Conservation (phyloP, 1,140 invertebrate species). For the Melitaea cinxia region DNA sequence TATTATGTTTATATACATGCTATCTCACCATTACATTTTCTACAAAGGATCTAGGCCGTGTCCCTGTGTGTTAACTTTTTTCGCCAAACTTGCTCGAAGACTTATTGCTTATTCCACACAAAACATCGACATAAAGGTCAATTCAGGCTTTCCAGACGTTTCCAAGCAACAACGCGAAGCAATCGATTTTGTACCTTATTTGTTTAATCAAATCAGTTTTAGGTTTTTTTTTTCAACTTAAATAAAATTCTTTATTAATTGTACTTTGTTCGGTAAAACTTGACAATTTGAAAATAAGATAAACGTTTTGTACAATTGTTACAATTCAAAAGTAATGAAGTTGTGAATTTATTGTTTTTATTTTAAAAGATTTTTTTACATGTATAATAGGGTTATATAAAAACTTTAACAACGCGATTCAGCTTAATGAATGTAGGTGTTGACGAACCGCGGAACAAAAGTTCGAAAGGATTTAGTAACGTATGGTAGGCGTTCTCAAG, state of each 20-base stretch:
- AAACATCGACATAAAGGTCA: slow-evolving; percentile 39
- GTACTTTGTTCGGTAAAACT: background rate
- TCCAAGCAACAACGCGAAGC: slow-evolving; percentile 15
- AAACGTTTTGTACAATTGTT: background rate
- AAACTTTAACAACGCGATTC: slow-evolving; percentile 14
- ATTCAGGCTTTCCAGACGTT: slow-evolving; percentile 33
- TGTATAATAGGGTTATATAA: background rate
- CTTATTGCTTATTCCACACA: slow-evolving; percentile 43
- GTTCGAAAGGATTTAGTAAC: slow-evolving; percentile 47
- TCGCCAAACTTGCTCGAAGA: slow-evolving; percentile 24
- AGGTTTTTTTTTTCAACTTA: background rate
- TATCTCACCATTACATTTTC: background rate
- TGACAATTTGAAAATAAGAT: background rate
- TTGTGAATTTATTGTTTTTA: background rate
- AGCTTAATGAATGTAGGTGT: slow-evolving; percentile 18
- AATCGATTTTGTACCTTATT: slow-evolving; percentile 30
- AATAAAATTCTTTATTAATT: background rate
- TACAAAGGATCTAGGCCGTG: background rate
- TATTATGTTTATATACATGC: background rate
- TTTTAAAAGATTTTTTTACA: background rate
- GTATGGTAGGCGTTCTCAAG: slow-evolving; percentile 44
- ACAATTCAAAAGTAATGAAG: background rate
- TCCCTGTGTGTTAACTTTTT: slow-evolving; percentile 28
- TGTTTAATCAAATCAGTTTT: background rate
- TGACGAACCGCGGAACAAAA: slow-evolving; percentile 46